phyloP scores from a whole-genome alignment of 2,888 invertebrate species.

The Parnassius glacialis region DNA sequence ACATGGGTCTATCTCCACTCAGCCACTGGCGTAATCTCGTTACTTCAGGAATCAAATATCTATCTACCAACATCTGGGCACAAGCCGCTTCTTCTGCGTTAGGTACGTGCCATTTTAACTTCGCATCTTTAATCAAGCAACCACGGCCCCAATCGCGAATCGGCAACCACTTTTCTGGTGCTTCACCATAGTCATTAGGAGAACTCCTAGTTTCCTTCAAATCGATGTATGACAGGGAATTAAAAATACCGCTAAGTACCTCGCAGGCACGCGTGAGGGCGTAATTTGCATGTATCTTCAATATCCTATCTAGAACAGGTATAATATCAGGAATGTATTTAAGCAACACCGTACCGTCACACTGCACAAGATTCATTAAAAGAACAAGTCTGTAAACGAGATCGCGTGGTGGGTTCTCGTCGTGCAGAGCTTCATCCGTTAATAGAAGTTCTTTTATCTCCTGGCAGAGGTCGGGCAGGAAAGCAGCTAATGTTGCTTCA shows the following conservation, averaged over 20 bases:
- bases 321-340: conserved; percentile 84
- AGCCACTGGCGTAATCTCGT: conserved; percentile 80
- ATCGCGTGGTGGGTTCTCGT: conserved; percentile 89
- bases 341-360: conserved; percentile 83
- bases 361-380: conserved; percentile 86
- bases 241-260: conserved; percentile 81
- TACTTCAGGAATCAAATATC: conserved; percentile 85
- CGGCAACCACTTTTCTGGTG: conserved; percentile 85
- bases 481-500: conserved; percentile 84
- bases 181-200: conserved; percentile 81
- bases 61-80: conserved; percentile 83
- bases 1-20: conserved; percentile 71
- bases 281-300: conserved; percentile 85
- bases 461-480: conserved; percentile 87
- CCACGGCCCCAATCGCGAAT: conserved; percentile 91
- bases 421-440: conserved; percentile 85
- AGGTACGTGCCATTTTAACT: conserved; percentile 90
- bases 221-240: conserved; percentile 82
- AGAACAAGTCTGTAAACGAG: conserved; percentile 88
- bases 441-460: conserved; percentile 82
- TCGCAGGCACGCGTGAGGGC: conserved; percentile 83
- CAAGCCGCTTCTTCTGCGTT: conserved; percentile 84
- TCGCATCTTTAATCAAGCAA: conserved; percentile 82
- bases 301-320: conserved; percentile 84
- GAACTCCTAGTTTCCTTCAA: conserved; percentile 84